These are phyloP conservation scores for Tenthredo notha DNA, from an alignment of 2,888 invertebrate genomes.

Conservation along the genomic window DNA sequence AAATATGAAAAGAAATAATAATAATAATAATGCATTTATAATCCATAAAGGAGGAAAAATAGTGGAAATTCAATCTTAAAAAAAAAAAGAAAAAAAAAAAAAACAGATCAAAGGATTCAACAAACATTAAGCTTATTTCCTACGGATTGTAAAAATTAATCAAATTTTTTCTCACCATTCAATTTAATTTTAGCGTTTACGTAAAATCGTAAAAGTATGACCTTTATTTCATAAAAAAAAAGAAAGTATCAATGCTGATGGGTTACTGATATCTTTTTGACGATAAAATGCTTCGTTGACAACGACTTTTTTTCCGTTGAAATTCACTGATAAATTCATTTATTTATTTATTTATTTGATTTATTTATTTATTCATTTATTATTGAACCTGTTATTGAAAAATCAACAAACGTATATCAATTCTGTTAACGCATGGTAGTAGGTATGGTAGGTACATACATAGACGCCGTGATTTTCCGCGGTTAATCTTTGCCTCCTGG, in stretches of 20 bases:
- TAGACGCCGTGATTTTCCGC: background rate
- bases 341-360: background rate
- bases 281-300: background rate
- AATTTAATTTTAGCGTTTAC: too few relatives aligned
- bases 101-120: background rate
- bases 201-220: background rate
- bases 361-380: background rate
- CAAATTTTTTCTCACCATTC: background rate
- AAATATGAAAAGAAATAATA: background rate
- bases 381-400: background rate
- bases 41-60: background rate
- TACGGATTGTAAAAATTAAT: background rate
- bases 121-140: background rate
- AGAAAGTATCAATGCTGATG: background rate
- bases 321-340: background rate
- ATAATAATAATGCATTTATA: background rate
- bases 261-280: background rate
- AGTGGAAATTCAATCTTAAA: background rate
- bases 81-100: background rate
- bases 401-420: background rate
- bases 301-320: background rate
- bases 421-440: background rate
- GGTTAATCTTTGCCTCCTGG: slow-evolving; percentile 3
- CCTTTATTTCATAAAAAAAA: background rate
- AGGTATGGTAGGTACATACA: background rate